Base-by-base conservation (phyloP, 1,140 invertebrate species). In the Lanistes nyassanus region DNA sequence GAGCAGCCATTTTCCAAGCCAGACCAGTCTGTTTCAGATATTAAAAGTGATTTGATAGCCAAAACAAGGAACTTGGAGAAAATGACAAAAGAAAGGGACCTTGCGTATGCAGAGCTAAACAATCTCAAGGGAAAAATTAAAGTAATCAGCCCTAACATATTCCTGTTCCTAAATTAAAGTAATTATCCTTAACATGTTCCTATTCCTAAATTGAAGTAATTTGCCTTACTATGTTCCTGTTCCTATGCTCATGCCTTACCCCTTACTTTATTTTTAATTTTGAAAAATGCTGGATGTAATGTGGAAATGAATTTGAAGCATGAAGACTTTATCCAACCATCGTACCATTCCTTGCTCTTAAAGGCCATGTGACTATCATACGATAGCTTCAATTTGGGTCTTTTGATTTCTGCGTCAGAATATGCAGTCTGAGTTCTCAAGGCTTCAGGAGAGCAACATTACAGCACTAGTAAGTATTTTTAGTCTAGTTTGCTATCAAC, bases 51-150 rank as follows among this genome's bases (percentile, higher is more conserved):
- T 11, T 23, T 81, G 42, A 65, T 60, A 26, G 78, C 76, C 39
- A 82, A 79, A 64, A 65, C 75, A 65, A 29, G 75, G 60, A 74
- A 78, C 39, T 53, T 82, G 51, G 78, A 82, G 7, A 78, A 79
- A 39, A 56, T 76, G 0, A 62, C 72, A 21, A 65, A 71, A 67
- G 79, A 81, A 62, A 64, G 74, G 42, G 69, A 67, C 29, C 74
- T 71, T 31, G 72, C 69, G 26, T 68, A 66, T 62, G 58, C 76
- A 42, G 58, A 79, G 31, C 56, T 81, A 23, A 64, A 76, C 13
- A 78, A 76, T 42, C 36, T 66, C 9, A 69, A 68, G 19, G 60
- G 64, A 47, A 79, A 75, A 19, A 76, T 81, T 55, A 66, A 75
- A 73, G 74, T 76, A 34, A 56, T 16, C 23, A n/a, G 42, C 11